Evolutionary conservation across 1,140 invertebrate species (phyloP), one percentile per base, ranked within the genome.

Genomic region (Cydia pomonella): DNA sequence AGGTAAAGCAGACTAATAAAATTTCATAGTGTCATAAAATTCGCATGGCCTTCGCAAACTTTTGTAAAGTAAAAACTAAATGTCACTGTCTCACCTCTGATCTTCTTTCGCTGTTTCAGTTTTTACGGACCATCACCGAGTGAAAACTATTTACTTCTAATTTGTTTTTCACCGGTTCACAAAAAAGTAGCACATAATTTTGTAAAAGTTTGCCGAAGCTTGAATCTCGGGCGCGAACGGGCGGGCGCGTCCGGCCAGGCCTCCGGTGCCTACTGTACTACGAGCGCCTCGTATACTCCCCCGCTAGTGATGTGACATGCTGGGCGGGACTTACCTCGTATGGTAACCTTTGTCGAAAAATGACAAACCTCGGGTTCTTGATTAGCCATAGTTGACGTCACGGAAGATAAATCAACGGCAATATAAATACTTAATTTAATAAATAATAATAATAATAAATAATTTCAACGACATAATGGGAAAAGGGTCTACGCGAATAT

Each of bases 161-260:
- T 44, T 44, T 21, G 21, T 23, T 59, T 59, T 59, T 23, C 53
- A 59, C 53, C 21, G 23, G 53, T 59, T 59, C 21, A 59, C 53
- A 59, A 59, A 23, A 53, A 23, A 59, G 21, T 59, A 50, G n/a
- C 47, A 23, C 53, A 59, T 59, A 59, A 23, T 59, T 59, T 59
- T 10, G 53, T 5, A 23, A 59, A 59, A 59, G 53, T 59, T 59
- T 59, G 53, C 53, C 53, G 53, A 59, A 18, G 21, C 53, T n/a
- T 2, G 21, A 21, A 10, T 10, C 9, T n/a, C 50, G 53, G 53
- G 53, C 53, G 16, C 9, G 53, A 10, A n/a, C 21, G 21, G 18
- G 53, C 18, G 18, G 53, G 21, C 53, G 21, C 53, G 53, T 59
- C 53, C 18, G 53, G 2, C 21, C 53, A 5, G 21, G 53, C 21